These are phyloP conservation scores for Leptinotarsa haldemani DNA, from an alignment of 2,888 invertebrate genomes.

Conservation along the genomic window DNA sequence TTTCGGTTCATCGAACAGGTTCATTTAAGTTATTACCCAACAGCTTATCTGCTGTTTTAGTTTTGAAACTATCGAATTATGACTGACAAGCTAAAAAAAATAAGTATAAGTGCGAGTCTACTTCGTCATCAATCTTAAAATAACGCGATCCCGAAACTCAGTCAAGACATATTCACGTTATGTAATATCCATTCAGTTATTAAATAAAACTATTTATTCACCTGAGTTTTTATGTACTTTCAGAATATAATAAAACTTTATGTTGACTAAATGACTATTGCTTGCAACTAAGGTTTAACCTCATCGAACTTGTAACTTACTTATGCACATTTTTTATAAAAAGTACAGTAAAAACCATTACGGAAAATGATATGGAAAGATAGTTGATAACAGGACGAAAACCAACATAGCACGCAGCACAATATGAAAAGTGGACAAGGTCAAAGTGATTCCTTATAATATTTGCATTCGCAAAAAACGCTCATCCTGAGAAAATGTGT, in stretches of 20 bases:
- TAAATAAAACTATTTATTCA: not conserved
- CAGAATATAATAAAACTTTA: not conserved
- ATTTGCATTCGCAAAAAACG: too few species aligned
- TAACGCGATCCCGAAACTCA: not conserved
- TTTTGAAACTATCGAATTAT: not conserved
- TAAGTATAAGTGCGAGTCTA: not conserved
- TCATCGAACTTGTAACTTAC: too few species aligned
- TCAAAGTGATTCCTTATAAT: too few species aligned
- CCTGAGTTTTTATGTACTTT: not conserved
- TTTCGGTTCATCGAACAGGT: constrained; percentile 8
- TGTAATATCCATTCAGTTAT: not conserved
- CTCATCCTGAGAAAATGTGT: too few species aligned
- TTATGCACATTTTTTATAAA: not conserved
- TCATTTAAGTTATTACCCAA: not conserved
- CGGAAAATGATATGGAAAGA: too few species aligned
- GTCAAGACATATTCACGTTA: not conserved
- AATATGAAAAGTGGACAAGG: too few species aligned
- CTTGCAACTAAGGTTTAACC: too few species aligned
- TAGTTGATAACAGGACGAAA: too few species aligned
- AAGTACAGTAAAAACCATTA: not conserved
- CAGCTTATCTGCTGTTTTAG: not conserved
- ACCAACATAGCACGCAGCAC: too few species aligned
- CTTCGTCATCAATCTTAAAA: not conserved
- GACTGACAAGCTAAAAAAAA: not conserved
- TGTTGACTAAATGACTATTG: too few species aligned